Evolutionary conservation across 2,797 vertebrate genomes (phyloP).

Genomic region (Lophius americanus): DNA sequence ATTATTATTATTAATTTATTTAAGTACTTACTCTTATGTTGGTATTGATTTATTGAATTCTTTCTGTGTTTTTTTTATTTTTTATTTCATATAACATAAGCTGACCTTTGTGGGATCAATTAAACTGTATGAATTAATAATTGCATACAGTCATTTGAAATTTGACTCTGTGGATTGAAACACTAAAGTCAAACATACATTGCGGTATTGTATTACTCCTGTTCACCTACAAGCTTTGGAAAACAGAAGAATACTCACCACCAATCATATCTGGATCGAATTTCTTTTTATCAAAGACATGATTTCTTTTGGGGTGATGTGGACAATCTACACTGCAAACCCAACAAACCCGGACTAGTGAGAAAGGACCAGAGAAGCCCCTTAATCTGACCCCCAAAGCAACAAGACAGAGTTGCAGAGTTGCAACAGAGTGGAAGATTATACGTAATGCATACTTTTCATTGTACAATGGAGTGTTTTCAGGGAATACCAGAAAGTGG

Average conservation of each 20-base stretch:
- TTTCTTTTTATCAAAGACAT: slow-evolving; percentile 31
- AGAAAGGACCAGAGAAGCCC: slow-evolving; percentile 40
- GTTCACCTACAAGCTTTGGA: slow-evolving; percentile 7
- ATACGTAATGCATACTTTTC: slow-evolving; percentile 40
- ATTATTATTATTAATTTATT: no score
- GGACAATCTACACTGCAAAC: slow-evolving; percentile 23
- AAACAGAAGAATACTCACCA: background rate
- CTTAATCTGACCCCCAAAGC: slow-evolving; percentile 52
- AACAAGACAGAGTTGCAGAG: background rate
- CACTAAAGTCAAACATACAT: slow-evolving; percentile 2
- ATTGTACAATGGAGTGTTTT: slow-evolving; percentile 37
- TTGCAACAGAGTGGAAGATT: slow-evolving; percentile 51
- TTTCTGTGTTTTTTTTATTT: no score
- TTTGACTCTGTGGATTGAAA: no score
- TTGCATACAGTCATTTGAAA: no score
- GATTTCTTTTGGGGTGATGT: slow-evolving; percentile 16
- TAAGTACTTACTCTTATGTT: no score
- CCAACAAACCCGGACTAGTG: slow-evolving; percentile 10
- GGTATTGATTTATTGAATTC: no score
- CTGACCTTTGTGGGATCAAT: no score
- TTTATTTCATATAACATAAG: no score
- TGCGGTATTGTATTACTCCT: slow-evolving; percentile 8
- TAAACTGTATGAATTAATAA: no score
- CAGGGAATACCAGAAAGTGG: slow-evolving; percentile 25
- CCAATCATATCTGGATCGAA: slow-evolving; percentile 16